phyloP scores from a whole-genome alignment of 2,113 vertebrate species.

The Ia io region DNA sequence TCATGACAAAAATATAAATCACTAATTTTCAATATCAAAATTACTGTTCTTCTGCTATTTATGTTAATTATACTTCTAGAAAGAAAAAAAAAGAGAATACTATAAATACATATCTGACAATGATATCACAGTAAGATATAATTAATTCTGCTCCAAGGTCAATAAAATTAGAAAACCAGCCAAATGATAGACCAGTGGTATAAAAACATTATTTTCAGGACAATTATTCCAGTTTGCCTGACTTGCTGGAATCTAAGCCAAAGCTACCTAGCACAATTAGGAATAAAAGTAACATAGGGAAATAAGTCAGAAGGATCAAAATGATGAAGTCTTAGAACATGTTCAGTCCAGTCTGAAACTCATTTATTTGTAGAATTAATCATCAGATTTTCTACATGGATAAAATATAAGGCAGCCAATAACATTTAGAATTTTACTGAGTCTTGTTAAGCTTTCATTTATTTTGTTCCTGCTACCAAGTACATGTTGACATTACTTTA shows the following conservation, averaged over 20 bases:
- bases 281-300: neutral
- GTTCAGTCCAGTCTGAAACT: neutral
- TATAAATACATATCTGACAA: neutral
- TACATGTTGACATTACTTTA: neutral
- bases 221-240: neutral
- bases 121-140: neutral
- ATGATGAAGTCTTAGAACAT: neutral
- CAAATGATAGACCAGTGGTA: neutral
- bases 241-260: neutral
- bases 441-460: neutral
- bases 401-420: neutral
- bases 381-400: neutral
- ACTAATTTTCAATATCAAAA: neutral
- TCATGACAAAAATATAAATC: neutral
- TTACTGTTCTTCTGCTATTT: neutral
- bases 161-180: slow-evolving; percentile 13
- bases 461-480: neutral
- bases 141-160: neutral
- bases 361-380: neutral
- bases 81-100: neutral
- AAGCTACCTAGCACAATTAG: neutral
- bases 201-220: slow-evolving; percentile 11
- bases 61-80: neutral
- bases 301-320: slow-evolving; percentile 2
- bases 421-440: neutral